Conservation (phyloP, 2,888 invertebrate genomes). For the Meteorus cinctellus region DNA sequence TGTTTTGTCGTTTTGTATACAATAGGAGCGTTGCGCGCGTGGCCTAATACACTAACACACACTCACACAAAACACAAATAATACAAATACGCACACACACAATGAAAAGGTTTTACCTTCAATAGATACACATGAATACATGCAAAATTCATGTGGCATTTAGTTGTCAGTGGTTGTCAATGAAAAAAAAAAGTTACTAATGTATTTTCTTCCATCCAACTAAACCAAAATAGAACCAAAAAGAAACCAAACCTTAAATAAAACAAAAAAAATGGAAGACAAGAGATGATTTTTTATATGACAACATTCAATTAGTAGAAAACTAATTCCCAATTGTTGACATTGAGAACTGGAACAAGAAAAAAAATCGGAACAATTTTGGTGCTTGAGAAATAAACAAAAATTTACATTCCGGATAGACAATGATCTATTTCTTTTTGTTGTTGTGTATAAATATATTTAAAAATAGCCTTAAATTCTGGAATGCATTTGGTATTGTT, state of each 20-base stretch:
- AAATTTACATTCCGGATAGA: too few relatives aligned
- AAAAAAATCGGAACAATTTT: too few relatives aligned
- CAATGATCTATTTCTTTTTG: too few relatives aligned
- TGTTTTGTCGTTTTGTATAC: conserved; percentile 68
- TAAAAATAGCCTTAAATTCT: conserved; percentile 24
- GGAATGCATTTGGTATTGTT: conserved; percentile 43
- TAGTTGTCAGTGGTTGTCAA: conserved; percentile 51
- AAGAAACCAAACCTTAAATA: too few relatives aligned
- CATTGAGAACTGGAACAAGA: too few relatives aligned
- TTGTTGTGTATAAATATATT: too few relatives aligned
- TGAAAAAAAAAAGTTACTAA: background rate
- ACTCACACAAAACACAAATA: background rate
- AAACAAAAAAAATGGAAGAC: too few relatives aligned
- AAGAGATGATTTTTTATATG: too few relatives aligned
- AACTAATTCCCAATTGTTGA: too few relatives aligned
- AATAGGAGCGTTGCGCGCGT: conserved; percentile 65
- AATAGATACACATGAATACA: conserved; percentile 51
- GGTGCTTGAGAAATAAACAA: too few relatives aligned
- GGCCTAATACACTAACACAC: conserved; percentile 57
- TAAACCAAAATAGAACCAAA: background rate
- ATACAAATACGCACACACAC: conserved; percentile 59
- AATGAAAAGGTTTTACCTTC: conserved; percentile 72
- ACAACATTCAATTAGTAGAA: too few relatives aligned
- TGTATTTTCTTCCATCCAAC: background rate
- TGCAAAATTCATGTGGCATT: conserved; percentile 16